Conservation (phyloP, 2,888 invertebrate genomes). For the Pristionchus entomophagus region DNA sequence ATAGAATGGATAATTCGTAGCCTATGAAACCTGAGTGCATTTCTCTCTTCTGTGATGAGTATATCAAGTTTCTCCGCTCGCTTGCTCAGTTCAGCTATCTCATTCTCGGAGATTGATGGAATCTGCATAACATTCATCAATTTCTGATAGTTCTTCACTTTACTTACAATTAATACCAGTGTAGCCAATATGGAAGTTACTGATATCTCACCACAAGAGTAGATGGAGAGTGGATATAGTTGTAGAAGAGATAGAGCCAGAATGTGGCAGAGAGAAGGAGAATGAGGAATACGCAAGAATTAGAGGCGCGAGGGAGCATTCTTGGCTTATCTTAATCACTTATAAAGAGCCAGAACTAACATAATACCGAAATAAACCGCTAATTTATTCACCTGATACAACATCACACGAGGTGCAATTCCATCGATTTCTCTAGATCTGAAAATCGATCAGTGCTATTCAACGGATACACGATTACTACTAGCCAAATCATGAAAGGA, state of each 20-base stretch:
- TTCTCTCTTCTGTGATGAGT: slow-evolving; percentile 5
- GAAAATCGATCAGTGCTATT: not conserved
- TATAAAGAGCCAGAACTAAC: too few relatives aligned
- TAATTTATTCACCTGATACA: not conserved
- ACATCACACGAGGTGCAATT: slow-evolving; percentile 2
- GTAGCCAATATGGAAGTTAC: not conserved
- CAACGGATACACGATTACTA: not conserved
- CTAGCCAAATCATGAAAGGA: not conserved
- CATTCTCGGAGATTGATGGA: slow-evolving; percentile 10
- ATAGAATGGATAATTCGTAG: not conserved
- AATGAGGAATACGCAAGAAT: not conserved
- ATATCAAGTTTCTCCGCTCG: not conserved
- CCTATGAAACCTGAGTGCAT: not conserved
- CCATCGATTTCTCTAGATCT: not conserved
- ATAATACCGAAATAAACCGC: too few relatives aligned
- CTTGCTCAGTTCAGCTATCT: slow-evolving; percentile 11
- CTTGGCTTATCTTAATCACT: not conserved
- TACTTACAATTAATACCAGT: not conserved
- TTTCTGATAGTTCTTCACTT: too few relatives aligned
- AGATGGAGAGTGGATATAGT: slow-evolving; percentile 26
- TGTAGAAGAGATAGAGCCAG: slow-evolving; percentile 39
- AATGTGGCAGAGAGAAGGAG: not conserved
- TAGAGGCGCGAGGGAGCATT: slow-evolving; percentile 24
- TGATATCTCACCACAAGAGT: not conserved
- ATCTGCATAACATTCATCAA: not conserved